Evolutionary conservation across 2,113 vertebrate genomes (phyloP), one percentile per base, ranked within the genome.

Genomic region (Pycnonotus jocosus): DNA sequence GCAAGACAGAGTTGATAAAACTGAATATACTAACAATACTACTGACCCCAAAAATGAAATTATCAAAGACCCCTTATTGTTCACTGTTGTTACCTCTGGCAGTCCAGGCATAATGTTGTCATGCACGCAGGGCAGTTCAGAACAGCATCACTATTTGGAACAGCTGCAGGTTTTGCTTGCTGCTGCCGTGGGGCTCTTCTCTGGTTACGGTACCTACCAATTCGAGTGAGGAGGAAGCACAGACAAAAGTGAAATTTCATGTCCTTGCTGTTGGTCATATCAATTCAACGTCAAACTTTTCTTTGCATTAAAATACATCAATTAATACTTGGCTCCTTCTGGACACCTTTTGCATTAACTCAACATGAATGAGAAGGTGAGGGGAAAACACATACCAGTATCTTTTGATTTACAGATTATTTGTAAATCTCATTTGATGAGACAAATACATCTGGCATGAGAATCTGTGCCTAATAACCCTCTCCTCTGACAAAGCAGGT

Each of bases 61-160:
- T 53, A 37, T 25, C 47, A 10, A 81, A 64, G 14, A 66, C 25
- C 11, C 20, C 14, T 44, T 69, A 37, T 7, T 44, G 21, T 64
- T 91, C 44, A 66, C 27, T 35, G 40, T 19, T 60, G 5, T 97
- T 98, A 99, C 99, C 99, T 99, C 94, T 99, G 99, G 85, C 99
- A 99, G 95, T 99, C 99, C 89, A 99, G 97, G 86, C 99, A 99
- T 19, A 99, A 96, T 0, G 99, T 99, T 7, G 98, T 99, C 99
- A 99, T 99, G 95, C 99, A 99, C 48, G 99, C 98, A 25, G 99
- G 99, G 84, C 99, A 99, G 96, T 99, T 99, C 84, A 99, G 97
- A 57, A 99, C 96, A 45, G 99, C 99, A 64, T 99, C 99, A 19
- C 99, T 99, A 44, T 94, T 98, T 31, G 98, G 98, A 70, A 98